phyloP scores from a whole-genome alignment of 2,113 vertebrate genomes.

The Elaphurus davidianus region DNA sequence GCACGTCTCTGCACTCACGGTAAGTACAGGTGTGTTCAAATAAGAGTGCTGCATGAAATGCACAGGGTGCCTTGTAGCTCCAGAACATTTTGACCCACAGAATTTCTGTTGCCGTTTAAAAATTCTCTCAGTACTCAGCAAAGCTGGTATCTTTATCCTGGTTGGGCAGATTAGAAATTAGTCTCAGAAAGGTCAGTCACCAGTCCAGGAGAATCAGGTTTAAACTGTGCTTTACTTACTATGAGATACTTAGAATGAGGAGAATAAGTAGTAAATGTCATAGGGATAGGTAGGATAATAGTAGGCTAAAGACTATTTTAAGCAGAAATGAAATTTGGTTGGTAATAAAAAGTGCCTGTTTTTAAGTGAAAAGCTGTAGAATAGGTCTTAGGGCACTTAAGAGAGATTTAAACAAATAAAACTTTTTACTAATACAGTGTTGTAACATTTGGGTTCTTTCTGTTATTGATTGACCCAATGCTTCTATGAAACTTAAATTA shows the following conservation, averaged over 20 bases:
- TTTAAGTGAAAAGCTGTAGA: background rate
- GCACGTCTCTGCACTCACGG: slow-evolving; percentile 93
- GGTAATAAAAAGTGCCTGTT: background rate
- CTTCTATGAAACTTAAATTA: background rate
- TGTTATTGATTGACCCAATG: background rate
- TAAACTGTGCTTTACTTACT: background rate
- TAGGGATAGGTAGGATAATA: background rate
- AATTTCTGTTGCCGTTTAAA: background rate
- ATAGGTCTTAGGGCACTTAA: background rate
- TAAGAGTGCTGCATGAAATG: accelerated
- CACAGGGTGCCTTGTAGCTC: background rate
- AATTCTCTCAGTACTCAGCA: background rate
- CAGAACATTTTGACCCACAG: background rate
- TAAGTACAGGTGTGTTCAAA: slow-evolving; percentile 42
- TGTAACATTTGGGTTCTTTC: background rate
- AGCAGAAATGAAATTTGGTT: background rate
- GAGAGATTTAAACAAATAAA: background rate
- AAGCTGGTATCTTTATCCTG: background rate
- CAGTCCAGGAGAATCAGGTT: background rate
- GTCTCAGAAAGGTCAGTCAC: background rate
- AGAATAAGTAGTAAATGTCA: background rate
- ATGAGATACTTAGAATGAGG: background rate
- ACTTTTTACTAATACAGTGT: background rate
- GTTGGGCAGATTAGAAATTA: background rate
- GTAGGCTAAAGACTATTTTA: background rate